phyloP scores from a whole-genome alignment of 1,140 invertebrate species.

The Stegodyphus dumicola region DNA sequence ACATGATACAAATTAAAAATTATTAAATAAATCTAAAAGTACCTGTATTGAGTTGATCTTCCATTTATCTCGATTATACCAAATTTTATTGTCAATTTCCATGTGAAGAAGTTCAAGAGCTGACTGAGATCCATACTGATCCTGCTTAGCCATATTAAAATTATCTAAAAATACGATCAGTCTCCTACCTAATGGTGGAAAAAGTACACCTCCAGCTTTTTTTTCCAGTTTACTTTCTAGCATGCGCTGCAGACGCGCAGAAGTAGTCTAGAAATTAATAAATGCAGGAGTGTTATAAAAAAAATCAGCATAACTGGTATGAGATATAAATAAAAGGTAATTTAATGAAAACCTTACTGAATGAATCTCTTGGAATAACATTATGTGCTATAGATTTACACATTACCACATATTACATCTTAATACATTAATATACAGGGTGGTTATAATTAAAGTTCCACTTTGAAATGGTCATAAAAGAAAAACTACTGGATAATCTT shows the following conservation, averaged over 20 bases:
- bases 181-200: conserved; percentile 79
- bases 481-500: too few relatives aligned
- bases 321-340: too few relatives aligned
- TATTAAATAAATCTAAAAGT: not conserved
- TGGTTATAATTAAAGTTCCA: too few relatives aligned
- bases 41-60: conserved; percentile 15
- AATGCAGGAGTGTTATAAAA: not conserved
- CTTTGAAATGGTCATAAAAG: too few relatives aligned
- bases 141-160: conserved; percentile 90
- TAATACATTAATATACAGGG: too few relatives aligned
- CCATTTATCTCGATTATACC: conserved; percentile 74
- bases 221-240: conserved; percentile 85
- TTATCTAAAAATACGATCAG: conserved; percentile 89
- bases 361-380: too few relatives aligned
- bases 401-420: too few relatives aligned
- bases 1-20: conserved; percentile 27
- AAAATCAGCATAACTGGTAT: not conserved
- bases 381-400: too few relatives aligned
- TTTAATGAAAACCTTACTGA: too few relatives aligned
- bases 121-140: conserved; percentile 85
- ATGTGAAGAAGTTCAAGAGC: conserved; percentile 85
- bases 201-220: conserved; percentile 82
- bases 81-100: conserved; percentile 88
- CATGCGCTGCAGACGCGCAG: conserved; percentile 77
- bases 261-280: conserved; percentile 75